phyloP scores from a whole-genome alignment of 2,888 invertebrate genomes.

The Caradrina clavipalpis region DNA sequence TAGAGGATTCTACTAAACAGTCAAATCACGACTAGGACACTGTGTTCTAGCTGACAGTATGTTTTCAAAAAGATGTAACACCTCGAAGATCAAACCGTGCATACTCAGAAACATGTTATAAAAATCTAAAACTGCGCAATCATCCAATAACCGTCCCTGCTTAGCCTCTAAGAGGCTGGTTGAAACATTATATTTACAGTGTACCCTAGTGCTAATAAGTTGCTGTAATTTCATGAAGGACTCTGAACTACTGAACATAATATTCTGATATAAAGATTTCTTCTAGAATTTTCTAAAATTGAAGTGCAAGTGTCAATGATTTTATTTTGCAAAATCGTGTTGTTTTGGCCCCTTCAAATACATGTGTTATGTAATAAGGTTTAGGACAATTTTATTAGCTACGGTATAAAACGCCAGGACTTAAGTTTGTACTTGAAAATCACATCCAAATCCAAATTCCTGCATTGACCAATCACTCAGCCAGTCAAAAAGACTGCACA shows the following conservation, averaged over 20 bases:
- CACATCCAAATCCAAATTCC: slow-evolving; percentile 44
- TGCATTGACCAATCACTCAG: slow-evolving; percentile 12
- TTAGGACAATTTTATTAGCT: slow-evolving; percentile 28
- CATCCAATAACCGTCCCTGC: slow-evolving; percentile 70
- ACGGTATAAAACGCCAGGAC: slow-evolving; percentile 35
- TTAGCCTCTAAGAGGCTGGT: slow-evolving; percentile 87
- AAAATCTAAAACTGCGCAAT: slow-evolving; percentile 83
- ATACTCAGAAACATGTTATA: neutral
- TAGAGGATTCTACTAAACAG: too few relatives aligned
- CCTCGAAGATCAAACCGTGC: neutral
- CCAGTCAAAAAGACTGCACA: slow-evolving; percentile 42
- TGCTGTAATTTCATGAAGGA: slow-evolving; percentile 66
- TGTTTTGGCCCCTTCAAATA: slow-evolving; percentile 62
- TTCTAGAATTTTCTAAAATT: slow-evolving; percentile 30
- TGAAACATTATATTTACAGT: slow-evolving; percentile 79
- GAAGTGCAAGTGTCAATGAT: slow-evolving; percentile 52
- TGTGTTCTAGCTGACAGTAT: neutral
- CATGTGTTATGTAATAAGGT: slow-evolving; percentile 30
- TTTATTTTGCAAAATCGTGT: slow-evolving; percentile 34
- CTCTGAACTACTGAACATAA: slow-evolving; percentile 49
- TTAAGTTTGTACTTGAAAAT: slow-evolving; percentile 55
- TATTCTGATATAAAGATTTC: slow-evolving; percentile 20
- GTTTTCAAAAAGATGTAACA: neutral
- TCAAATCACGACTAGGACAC: neutral
- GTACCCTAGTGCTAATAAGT: slow-evolving; percentile 62